Evolutionary conservation across 2,797 vertebrate species (phyloP), one percentile per base, ranked within the genome.

Genomic region (Rhyacichthys aspro): DNA sequence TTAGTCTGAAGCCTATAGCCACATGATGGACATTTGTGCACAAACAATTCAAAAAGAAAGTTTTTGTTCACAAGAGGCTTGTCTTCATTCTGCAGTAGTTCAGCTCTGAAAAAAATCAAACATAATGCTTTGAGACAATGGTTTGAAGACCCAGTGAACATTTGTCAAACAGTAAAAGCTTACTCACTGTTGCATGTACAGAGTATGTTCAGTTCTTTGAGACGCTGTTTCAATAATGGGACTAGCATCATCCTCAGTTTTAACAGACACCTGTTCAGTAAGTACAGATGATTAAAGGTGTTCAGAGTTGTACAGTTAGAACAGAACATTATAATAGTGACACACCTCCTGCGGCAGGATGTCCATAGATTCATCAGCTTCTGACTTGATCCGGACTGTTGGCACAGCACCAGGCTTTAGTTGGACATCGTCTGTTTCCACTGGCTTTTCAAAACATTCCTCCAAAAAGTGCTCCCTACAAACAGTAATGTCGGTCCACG

Each of bases 401-500:
- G 73, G 73, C 7, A 59, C 59, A 1, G 59, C 67, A 16, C 3
- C 1, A 11, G 58, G 36, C 12, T 54, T 57, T 0, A 46, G 8
- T 15, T 33, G 55, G 3, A 11, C 17, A n/a, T 7, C 1, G 18
- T 3, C 33, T 1, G 48, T 3, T 14, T 2, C 47, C 23, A 2
- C n/a, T 39, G 8, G 9, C 1, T 34, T 12, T 6, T 55, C 28
- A 14, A 76, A 83, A 1, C 71, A 81, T 56, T 66, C 63, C 0
- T 10, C 1, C 0, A 63, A 49, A 1, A 87, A 87, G 32, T 85
- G 82, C 1, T 78, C 59, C 0, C 33, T 54, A 3, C 85, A 86
- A 0, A 86, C 38, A 2, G 57, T 58, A 18, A 85, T 81, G 0
- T 84, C 80, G 0, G 76, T 81, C 69, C 84, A 86, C 45, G 42